Percentiles rank a stretch among this genome's conserved stretches.
phyloP scores from a whole-genome alignment of 2,888 invertebrate species.

The Calliopum simillimum region DNA sequence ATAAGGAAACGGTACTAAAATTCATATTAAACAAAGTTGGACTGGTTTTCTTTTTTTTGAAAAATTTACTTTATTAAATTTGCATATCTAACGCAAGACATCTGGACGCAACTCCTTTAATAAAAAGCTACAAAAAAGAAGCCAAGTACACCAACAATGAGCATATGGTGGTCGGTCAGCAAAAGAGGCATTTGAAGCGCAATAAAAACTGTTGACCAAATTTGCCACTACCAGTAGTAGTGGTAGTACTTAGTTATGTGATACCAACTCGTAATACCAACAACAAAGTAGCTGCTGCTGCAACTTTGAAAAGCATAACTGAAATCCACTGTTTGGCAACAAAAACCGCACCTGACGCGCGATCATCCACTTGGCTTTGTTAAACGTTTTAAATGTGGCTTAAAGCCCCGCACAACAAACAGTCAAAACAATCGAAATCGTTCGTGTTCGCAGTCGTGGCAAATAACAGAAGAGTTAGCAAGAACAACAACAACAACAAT shows the following conservation, averaged over 20 bases:
- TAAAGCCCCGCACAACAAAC: conserved; percentile 2
- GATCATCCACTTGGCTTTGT: conserved; percentile 20
- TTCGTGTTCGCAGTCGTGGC: conserved; percentile 10
- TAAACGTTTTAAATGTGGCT: conserved; percentile 7
- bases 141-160: background rate
- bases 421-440: background rate
- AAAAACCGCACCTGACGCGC: conserved; percentile 15
- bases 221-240: conserved; percentile 16
- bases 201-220: conserved; percentile 35
- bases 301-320: conserved; percentile 5
- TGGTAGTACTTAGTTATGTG: too few species aligned
- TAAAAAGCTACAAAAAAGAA: background rate
- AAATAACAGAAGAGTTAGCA: conserved; percentile 9
- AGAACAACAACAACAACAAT: too few species aligned
- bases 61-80: conserved; percentile 38
- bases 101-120: conserved; percentile 30
- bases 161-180: conserved; percentile 34
- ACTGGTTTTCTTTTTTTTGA: background rate
- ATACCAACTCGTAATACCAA: background rate
- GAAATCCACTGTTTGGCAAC: conserved; percentile 2
- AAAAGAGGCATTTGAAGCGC: conserved; percentile 7
- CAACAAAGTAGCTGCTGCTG: background rate
- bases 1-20: conserved; percentile 32
- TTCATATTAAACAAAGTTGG: conserved; percentile 33
- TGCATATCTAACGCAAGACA: conserved; percentile 44